A percentile compares a stretch with the other conserved stretches of the same genome.
Conservation (phyloP, 1,140 invertebrate genomes). For the Brachionus plicatilis region DNA sequence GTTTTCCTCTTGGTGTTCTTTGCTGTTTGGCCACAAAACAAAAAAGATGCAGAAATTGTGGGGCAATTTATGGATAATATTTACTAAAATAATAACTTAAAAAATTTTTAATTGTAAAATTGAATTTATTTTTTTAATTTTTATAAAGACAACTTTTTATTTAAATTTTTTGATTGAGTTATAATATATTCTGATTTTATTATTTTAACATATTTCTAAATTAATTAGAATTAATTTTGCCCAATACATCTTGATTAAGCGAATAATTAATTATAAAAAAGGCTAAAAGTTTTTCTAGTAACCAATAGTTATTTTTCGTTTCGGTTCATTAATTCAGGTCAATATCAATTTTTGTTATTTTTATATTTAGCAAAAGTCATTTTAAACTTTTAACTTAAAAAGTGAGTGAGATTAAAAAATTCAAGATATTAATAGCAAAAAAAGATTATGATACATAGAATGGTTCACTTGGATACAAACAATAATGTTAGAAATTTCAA, state of each 20-base stretch:
- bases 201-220: too few relatives aligned
- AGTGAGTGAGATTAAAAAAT: not conserved
- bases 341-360: not conserved
- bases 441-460: not conserved
- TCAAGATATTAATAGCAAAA: not conserved
- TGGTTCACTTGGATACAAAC: not conserved
- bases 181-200: too few relatives aligned
- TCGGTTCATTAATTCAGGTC: not conserved
- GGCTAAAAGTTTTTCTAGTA: too few relatives aligned
- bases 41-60: conserved; percentile 73
- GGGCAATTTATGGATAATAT: conserved; percentile 65
- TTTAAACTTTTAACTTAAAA: not conserved
- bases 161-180: too few relatives aligned
- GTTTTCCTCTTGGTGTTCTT: conserved; percentile 75
- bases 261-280: too few relatives aligned
- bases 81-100: not conserved
- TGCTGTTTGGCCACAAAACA: conserved; percentile 73
- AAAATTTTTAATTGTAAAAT: too few relatives aligned
- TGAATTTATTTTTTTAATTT: too few relatives aligned
- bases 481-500: not conserved
- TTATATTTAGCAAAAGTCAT: not conserved
- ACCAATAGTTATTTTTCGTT: not conserved
- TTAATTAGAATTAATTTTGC: too few relatives aligned
- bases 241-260: too few relatives aligned
- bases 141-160: too few relatives aligned